Conservation (phyloP, 2,888 invertebrate genomes). For the Choristoneura rosaceana region DNA sequence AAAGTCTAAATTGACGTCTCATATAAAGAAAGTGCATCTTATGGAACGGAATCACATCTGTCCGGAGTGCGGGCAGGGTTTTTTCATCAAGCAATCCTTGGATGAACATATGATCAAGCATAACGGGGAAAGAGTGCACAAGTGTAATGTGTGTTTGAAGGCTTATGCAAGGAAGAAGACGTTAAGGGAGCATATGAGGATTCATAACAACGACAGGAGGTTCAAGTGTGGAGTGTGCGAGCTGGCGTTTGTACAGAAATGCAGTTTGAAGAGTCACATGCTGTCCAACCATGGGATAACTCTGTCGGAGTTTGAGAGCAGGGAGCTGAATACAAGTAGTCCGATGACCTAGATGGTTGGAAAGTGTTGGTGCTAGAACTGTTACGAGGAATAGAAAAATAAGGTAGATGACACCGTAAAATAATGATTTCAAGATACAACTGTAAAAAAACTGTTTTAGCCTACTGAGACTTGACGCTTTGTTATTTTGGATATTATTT, state of each 20-base stretch:
- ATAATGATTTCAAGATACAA: too few species aligned
- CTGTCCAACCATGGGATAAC: constrained; percentile 53
- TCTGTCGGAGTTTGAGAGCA: constrained; percentile 65
- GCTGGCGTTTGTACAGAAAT: constrained; percentile 74
- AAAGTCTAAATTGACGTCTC: constrained; percentile 73
- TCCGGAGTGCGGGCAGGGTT: constrained; percentile 72
- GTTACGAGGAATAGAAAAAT: too few species aligned
- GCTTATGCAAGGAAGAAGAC: constrained; percentile 74
- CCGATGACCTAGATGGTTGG: constrained; percentile 6
- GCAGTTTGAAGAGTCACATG: constrained; percentile 64
- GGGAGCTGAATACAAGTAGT: constrained; percentile 17
- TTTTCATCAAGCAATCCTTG: constrained; percentile 73
- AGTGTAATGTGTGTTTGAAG: constrained; percentile 70
- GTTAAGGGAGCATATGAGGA: constrained; percentile 65
- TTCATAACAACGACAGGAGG: constrained; percentile 57
- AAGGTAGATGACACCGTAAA: too few species aligned
- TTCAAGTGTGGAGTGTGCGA: constrained; percentile 74
- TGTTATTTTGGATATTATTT: too few species aligned
- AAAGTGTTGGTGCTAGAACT: too few species aligned
- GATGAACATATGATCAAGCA: constrained; percentile 79
- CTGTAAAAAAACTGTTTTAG: too few species aligned
- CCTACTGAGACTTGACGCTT: too few species aligned
- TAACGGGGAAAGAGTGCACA: constrained; percentile 71
- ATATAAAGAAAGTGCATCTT: constrained; percentile 75
- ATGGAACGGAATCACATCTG: constrained; percentile 78